A percentile compares a stretch with the other conserved stretches of the same genome.
These are phyloP conservation scores for Propsilocerus akamusi DNA, from an alignment of 1,140 invertebrate species.

Conservation along the genomic window DNA sequence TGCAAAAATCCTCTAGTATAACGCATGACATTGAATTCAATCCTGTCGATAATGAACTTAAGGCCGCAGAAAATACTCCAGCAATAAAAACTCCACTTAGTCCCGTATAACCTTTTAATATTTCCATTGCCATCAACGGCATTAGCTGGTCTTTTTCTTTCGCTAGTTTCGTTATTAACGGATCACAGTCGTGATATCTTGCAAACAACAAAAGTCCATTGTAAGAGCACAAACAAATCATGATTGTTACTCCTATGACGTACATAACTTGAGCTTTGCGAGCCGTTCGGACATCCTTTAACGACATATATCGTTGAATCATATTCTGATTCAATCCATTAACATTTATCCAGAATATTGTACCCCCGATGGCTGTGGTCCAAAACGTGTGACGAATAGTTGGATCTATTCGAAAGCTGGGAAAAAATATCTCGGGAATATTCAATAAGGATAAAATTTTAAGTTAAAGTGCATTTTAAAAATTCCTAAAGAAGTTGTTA, in stretches of 20 bases:
- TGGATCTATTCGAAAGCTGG: neutral
- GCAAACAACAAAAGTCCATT: constrained; percentile 61
- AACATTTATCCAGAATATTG: constrained; percentile 59
- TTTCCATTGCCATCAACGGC: neutral
- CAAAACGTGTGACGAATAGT: constrained; percentile 50
- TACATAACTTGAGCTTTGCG: constrained; percentile 22
- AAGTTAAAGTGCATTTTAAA: too few species aligned
- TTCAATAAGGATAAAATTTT: neutral
- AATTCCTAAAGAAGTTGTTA: too few species aligned
- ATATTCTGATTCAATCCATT: constrained; percentile 70
- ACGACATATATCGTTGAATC: constrained; percentile 52
- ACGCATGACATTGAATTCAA: constrained; percentile 83
- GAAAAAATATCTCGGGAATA: neutral
- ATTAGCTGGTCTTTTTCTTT: neutral
- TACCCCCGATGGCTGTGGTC: constrained; percentile 58
- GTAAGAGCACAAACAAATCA: constrained; percentile 44
- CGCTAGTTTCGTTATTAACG: constrained; percentile 31
- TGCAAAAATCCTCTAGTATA: constrained; percentile 62
- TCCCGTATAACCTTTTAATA: constrained; percentile 29
- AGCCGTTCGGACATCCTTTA: constrained; percentile 45
- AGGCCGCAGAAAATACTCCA: constrained; percentile 53
- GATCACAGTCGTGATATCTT: constrained; percentile 57
- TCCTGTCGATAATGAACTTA: constrained; percentile 75
- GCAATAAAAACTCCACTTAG: constrained; percentile 57
- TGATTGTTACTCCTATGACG: constrained; percentile 30